These are phyloP conservation scores for Manacus vitellinus DNA, from an alignment of 2,113 vertebrate genomes.

Conservation along the genomic window DNA sequence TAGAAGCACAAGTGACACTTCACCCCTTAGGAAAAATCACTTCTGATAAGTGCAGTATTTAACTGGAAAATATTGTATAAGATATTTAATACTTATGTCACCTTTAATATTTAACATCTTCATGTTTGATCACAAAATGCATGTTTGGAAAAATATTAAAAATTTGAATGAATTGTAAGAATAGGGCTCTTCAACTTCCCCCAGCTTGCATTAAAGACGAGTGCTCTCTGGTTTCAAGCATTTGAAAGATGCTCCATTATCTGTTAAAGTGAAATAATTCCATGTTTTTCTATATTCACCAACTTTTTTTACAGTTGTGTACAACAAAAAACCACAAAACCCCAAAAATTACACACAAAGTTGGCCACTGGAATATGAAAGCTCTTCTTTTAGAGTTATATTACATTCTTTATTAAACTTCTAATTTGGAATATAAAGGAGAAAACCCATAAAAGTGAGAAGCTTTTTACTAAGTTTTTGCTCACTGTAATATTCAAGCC, in stretches of 20 bases:
- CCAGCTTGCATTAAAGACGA: constrained; percentile 4
- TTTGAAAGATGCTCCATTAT: constrained; percentile 33
- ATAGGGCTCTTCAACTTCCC: constrained; percentile 26
- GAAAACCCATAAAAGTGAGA: not conserved
- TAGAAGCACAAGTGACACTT: constrained; percentile 64
- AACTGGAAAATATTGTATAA: constrained; percentile 59
- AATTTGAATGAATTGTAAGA: constrained; percentile 12
- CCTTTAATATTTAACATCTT: constrained; percentile 35
- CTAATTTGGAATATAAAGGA: not conserved
- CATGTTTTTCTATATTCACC: constrained; percentile 17
- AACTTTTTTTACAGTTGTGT: not conserved
- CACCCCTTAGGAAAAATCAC: constrained; percentile 61
- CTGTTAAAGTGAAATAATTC: constrained; percentile 21
- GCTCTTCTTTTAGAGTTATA: not conserved
- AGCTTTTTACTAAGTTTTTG: not conserved
- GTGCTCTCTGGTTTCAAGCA: constrained; percentile 22
- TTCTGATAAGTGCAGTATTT: constrained; percentile 68
- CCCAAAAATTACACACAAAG: not conserved
- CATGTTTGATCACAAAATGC: constrained; percentile 29
- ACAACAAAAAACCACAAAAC: not conserved
- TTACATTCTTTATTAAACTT: not conserved
- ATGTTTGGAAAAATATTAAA: constrained; percentile 5
- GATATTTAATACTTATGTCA: constrained; percentile 45
- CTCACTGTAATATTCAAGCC: not conserved
- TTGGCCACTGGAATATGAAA: not conserved